phyloP scores from a whole-genome alignment of 2,888 invertebrate genomes.

The Andrena trimmerana region DNA sequence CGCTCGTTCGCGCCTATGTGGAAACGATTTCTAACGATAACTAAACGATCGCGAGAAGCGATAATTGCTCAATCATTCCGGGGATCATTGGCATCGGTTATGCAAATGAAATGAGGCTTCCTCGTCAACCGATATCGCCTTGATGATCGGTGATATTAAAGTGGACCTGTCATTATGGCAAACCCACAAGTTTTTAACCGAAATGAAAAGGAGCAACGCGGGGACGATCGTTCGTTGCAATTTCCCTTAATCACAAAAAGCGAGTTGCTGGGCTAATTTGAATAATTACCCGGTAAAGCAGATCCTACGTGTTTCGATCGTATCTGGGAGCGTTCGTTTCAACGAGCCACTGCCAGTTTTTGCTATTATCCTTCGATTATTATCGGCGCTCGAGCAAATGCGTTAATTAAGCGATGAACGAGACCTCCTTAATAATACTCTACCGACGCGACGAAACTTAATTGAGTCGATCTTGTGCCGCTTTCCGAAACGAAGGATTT shows the following conservation, averaged over 20 bases:
- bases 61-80: slow-evolving; percentile 36
- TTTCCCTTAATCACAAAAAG: slow-evolving; percentile 40
- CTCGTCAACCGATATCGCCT: not conserved
- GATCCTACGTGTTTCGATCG: slow-evolving; percentile 54
- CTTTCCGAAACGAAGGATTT: not conserved
- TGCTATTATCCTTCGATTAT: slow-evolving; percentile 42
- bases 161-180: not conserved
- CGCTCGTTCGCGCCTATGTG: not conserved
- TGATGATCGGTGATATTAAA: not conserved
- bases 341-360: slow-evolving; percentile 30
- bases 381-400: slow-evolving; percentile 51
- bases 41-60: slow-evolving; percentile 11
- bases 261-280: slow-evolving; percentile 33
- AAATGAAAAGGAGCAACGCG: not conserved
- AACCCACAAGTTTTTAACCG: not conserved
- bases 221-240: slow-evolving; percentile 11
- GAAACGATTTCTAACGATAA: slow-evolving; percentile 27
- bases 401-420: slow-evolving; percentile 54
- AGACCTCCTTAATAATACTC: slow-evolving; percentile 15
- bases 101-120: slow-evolving; percentile 11
- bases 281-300: slow-evolving; percentile 46
- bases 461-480: slow-evolving; percentile 17
- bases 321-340: slow-evolving; percentile 42
- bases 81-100: slow-evolving; percentile 19
- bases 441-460: slow-evolving; percentile 19